These are phyloP conservation scores for Halictus quadricinctus DNA, from an alignment of 2,888 invertebrate genomes.

Conservation along the genomic window DNA sequence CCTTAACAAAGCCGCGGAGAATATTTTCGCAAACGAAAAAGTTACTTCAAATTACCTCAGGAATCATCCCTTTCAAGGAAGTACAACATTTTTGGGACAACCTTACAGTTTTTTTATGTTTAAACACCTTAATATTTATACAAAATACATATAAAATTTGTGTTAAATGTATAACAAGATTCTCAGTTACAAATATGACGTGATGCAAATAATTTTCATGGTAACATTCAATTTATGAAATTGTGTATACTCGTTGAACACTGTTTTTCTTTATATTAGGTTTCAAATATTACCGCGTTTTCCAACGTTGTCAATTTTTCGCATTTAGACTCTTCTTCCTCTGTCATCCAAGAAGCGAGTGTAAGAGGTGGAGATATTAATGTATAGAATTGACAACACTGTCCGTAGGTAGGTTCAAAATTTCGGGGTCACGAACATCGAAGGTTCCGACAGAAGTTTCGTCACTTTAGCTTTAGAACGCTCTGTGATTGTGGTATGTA, in stretches of 20 bases:
- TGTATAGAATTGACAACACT: not conserved
- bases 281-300: not conserved
- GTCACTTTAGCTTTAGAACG: not conserved
- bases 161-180: too few species aligned
- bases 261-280: not conserved
- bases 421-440: not conserved
- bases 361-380: not conserved
- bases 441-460: not conserved
- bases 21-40: too few species aligned
- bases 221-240: not conserved
- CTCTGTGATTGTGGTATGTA: constrained; percentile 19
- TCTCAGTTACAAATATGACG: not conserved
- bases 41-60: too few species aligned
- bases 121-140: too few species aligned
- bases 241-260: not conserved
- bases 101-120: too few species aligned
- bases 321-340: not conserved
- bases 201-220: not conserved
- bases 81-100: too few species aligned
- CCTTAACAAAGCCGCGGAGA: too few species aligned
- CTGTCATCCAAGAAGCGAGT: not conserved
- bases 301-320: not conserved
- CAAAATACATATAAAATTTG: too few species aligned
- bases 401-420: not conserved
- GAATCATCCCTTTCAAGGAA: not conserved